Conservation (phyloP, 1,140 invertebrate species). For the Contarinia nasturtii region DNA sequence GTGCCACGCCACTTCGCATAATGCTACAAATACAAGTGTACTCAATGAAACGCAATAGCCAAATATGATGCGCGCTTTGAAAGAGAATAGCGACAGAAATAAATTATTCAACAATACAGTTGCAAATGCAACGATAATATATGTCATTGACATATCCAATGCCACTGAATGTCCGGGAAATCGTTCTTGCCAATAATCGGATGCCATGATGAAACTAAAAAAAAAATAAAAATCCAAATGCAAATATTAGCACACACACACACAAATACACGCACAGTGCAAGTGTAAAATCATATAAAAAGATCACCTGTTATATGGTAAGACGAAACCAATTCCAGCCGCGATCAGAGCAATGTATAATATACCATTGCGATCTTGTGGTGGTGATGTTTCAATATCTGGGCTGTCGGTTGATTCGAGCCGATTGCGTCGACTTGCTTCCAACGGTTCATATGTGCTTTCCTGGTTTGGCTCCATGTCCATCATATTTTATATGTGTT, state of each 20-base stretch:
- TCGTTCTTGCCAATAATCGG: slow-evolving; percentile 69
- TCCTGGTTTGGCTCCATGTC: background rate
- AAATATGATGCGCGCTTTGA: slow-evolving; percentile 69
- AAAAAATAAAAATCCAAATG: no score
- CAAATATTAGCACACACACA: no score
- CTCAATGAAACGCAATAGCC: slow-evolving; percentile 68
- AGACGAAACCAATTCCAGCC: slow-evolving; percentile 73
- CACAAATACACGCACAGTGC: no score
- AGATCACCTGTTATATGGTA: slow-evolving; percentile 72
- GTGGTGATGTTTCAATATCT: slow-evolving; percentile 28
- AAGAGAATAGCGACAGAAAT: slow-evolving; percentile 59
- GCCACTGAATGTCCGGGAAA: slow-evolving; percentile 71
- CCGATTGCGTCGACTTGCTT: background rate
- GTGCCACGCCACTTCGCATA: slow-evolving; percentile 71
- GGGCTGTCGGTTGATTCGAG: slow-evolving; percentile 13
- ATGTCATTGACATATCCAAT: slow-evolving; percentile 81
- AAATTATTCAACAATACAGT: slow-evolving; percentile 74
- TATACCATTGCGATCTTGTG: slow-evolving; percentile 52
- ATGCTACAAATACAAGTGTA: slow-evolving; percentile 60
- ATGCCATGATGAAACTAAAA: slow-evolving; percentile 72
- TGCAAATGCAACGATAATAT: slow-evolving; percentile 69
- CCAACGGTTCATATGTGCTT: background rate
- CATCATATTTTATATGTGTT: background rate
- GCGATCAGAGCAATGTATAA: slow-evolving; percentile 64
- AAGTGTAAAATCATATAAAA: no score